Percentiles rank a stretch among this genome's conserved stretches.
Conservation (phyloP, 2,113 vertebrate species). For the Phrynosoma blainvillii region DNA sequence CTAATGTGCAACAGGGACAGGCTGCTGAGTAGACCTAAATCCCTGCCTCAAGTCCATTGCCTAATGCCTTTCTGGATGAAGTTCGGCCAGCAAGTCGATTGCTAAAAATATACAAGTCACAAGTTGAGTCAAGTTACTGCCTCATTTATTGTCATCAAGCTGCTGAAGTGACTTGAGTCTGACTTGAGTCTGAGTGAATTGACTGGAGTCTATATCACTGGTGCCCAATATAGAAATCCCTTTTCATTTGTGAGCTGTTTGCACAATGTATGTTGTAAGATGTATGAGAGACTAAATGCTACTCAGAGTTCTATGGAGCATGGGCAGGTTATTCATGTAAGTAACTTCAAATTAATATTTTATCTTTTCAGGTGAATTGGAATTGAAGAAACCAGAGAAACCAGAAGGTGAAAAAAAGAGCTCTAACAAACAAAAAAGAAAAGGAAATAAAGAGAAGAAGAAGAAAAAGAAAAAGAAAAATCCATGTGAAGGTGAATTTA, state of each 20-base stretch:
- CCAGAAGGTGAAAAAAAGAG: conserved; percentile 70
- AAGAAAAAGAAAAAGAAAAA: conserved; percentile 77
- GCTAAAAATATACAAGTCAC: too few relatives aligned
- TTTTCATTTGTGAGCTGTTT: not conserved
- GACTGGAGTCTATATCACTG: too few relatives aligned
- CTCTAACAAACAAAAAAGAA: conserved; percentile 71
- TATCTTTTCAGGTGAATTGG: conserved; percentile 74
- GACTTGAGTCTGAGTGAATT: too few relatives aligned
- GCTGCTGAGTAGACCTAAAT: too few relatives aligned
- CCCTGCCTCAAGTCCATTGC: too few relatives aligned
- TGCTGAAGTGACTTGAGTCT: too few relatives aligned
- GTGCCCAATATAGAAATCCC: not conserved
- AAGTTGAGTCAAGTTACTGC: too few relatives aligned
- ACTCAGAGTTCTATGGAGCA: not conserved
- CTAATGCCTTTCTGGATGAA: too few relatives aligned
- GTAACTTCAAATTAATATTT: conserved; percentile 5
- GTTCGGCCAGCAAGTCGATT: too few relatives aligned
- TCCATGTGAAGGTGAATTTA: conserved; percentile 76
- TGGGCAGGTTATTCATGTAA: not conserved
- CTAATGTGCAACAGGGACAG: too few relatives aligned
- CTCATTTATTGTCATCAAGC: too few relatives aligned
- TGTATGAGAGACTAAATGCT: not conserved
- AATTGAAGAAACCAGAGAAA: conserved; percentile 69
- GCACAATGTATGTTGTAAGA: not conserved
- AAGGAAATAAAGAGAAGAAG: conserved; percentile 71